Base-by-base conservation (phyloP, 2,888 invertebrate genomes). In the Amiota communis region DNA sequence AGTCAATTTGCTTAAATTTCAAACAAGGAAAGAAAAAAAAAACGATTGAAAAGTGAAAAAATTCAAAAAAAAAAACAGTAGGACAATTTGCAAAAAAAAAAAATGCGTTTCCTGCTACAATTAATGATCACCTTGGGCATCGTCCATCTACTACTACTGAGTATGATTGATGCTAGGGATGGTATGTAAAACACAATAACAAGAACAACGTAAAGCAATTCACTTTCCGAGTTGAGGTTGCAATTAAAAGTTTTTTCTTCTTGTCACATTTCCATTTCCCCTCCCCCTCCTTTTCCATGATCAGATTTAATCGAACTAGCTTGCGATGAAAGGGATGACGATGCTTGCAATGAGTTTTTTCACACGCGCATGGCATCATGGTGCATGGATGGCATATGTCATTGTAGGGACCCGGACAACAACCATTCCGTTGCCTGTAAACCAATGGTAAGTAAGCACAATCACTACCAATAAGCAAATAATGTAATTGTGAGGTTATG, bases 221-320 rank as follows among this genome's bases (percentile, higher is more conserved):
- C 61, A 20, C 13, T 20, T 17, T 12, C 13, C 13, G 12, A 8
- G 61, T 17, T 17, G 61, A 13, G 12, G 61, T 17, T 48, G 48
- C 15, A 68, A 51, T 68, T 51, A 53, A 68, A 68, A 53, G 51
- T 68, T 68, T 49, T 15, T 23, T 57, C 13, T 46, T 46, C n/a
- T 57, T 0, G 13, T 57, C 6, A 20, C 11, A 20, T 1, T 56
- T 11, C 46, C 49, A 48, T 57, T 70, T 20, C 56, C 23, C 13
- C 20, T 51, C 3, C 63, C 49, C 23, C 64, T 9, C 47, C 63
- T 17, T 72, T 15, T 9, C 59, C 63, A 48, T 70, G 15, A 17
- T 49, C 56, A 75, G 87, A 85, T n/a, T 64, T 87, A 11, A 69
- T 88, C 0, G 88, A 88, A 70, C 72, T 88, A 8, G 67, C 77